Conservation (phyloP, 1,140 invertebrate species). For the Linepithema humile region DNA sequence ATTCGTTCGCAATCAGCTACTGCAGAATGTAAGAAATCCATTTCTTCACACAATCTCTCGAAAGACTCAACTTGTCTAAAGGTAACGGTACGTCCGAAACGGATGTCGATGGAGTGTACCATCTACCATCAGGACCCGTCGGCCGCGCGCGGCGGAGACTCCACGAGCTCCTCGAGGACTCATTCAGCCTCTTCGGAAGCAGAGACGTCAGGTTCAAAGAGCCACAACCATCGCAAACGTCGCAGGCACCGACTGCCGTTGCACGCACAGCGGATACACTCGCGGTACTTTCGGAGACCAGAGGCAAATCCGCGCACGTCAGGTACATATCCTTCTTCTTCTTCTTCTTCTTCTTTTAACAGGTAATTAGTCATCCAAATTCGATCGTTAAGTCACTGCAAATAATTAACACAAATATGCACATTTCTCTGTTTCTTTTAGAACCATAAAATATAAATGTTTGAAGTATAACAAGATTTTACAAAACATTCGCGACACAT, state of each 20-base stretch:
- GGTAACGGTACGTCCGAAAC: constrained; percentile 65
- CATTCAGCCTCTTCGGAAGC: constrained; percentile 87
- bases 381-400: not conserved
- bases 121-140: constrained; percentile 78
- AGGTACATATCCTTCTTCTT: constrained; percentile 76
- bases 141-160: constrained; percentile 87
- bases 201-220: constrained; percentile 83
- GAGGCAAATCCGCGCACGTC: constrained; percentile 84
- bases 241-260: constrained; percentile 60
- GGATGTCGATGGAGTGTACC: constrained; percentile 74
- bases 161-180: constrained; percentile 88
- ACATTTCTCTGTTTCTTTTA: not conserved
- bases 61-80: constrained; percentile 47
- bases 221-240: constrained; percentile 53
- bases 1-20: constrained; percentile 33
- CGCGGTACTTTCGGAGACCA: constrained; percentile 69
- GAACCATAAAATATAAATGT: not conserved
- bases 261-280: constrained; percentile 68
- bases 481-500: not conserved
- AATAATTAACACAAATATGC: not conserved
- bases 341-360: not conserved
- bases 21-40: not conserved
- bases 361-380: constrained; percentile 9
- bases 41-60: constrained; percentile 56
- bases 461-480: not conserved